phyloP scores from a whole-genome alignment of 1,140 invertebrate genomes.

The Pantala flavescens region DNA sequence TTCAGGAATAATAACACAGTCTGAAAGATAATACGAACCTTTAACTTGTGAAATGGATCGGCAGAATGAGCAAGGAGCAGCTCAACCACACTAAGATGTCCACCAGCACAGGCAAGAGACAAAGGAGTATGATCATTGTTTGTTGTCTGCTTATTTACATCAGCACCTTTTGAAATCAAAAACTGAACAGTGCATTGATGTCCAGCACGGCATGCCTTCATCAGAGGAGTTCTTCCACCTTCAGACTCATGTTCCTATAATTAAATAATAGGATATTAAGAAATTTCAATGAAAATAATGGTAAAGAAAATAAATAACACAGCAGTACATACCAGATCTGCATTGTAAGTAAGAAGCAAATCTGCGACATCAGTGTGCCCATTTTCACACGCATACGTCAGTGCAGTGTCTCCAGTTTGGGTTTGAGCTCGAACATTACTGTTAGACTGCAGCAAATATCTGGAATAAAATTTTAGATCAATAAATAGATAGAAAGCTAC shows the following conservation, averaged over 20 bases:
- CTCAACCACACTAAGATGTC: constrained; percentile 87
- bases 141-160: constrained; percentile 88
- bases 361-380: constrained; percentile 89
- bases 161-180: constrained; percentile 84
- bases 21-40: constrained; percentile 41
- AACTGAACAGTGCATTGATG: constrained; percentile 97
- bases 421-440: constrained; percentile 91
- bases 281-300: not conserved
- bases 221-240: constrained; percentile 88
- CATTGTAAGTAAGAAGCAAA: constrained; percentile 75
- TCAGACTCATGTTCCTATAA: constrained; percentile 80
- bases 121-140: constrained; percentile 97
- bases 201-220: constrained; percentile 98
- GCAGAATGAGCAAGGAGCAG: constrained; percentile 79
- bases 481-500: not conserved
- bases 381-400: constrained; percentile 95
- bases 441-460: constrained; percentile 66
- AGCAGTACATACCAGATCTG: constrained; percentile 56
- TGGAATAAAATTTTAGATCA: constrained; percentile 19
- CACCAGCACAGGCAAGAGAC: constrained; percentile 92
- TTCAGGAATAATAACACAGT: not conserved
- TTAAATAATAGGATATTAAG: constrained; percentile 14
- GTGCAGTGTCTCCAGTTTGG: constrained; percentile 90
- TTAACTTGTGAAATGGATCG: constrained; percentile 91
- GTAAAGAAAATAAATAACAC: constrained; percentile 8